Evolutionary conservation across 2,797 vertebrate species (phyloP).

Genomic region (Lagodon rhomboides): DNA sequence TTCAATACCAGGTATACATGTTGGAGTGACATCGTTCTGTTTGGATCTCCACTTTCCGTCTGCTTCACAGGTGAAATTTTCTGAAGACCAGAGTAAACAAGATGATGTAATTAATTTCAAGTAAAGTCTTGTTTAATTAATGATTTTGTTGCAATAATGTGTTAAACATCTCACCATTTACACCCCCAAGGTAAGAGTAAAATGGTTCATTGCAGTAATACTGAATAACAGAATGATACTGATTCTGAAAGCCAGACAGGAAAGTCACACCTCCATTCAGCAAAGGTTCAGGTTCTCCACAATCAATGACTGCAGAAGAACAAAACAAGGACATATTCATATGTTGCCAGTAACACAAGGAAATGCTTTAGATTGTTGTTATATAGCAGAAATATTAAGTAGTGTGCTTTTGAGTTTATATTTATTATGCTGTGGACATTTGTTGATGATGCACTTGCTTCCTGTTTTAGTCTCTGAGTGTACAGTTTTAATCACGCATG

Average conservation of each 20-base stretch:
- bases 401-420: too few species aligned
- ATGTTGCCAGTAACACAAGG: background rate
- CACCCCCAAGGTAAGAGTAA: slow-evolving; percentile 61
- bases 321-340: slow-evolving; percentile 1
- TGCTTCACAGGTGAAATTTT: slow-evolving; percentile 73
- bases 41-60: slow-evolving; percentile 76
- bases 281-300: slow-evolving; percentile 75
- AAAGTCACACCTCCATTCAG: slow-evolving; percentile 75
- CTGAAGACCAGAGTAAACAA: slow-evolving; percentile 48
- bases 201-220: slow-evolving; percentile 82
- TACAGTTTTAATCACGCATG: too few species aligned
- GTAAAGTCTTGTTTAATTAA: background rate
- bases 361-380: background rate
- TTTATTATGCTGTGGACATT: too few species aligned
- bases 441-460: too few species aligned
- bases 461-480: too few species aligned
- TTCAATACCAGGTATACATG: slow-evolving; percentile 76
- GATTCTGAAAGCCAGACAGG: slow-evolving; percentile 75
- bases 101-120: background rate
- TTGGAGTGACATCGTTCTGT: slow-evolving; percentile 39
- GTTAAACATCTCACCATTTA: slow-evolving; percentile 62
- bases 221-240: slow-evolving; percentile 78
- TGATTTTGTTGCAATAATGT: background rate
- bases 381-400: too few species aligned
- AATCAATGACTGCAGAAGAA: slow-evolving; percentile 77